Evolutionary conservation across 2,113 vertebrate species (phyloP).

Genomic region (Boulengerochromis microlepis): DNA sequence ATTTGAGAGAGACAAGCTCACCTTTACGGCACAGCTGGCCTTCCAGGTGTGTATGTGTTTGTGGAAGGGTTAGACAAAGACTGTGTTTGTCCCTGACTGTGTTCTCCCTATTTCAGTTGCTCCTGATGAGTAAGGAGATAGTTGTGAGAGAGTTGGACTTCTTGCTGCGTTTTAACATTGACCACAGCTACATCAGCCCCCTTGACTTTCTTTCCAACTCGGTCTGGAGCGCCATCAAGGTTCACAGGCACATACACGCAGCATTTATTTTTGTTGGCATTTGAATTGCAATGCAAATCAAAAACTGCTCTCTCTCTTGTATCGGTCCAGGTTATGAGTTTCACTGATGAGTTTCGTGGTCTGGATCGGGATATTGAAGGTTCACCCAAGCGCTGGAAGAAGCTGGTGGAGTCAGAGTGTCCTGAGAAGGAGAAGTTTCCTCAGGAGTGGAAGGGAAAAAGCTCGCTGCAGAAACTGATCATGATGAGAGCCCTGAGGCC

Average conservation of each 20-base stretch:
- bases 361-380: conserved; percentile 75
- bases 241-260: background rate
- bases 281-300: background rate
- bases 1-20: conserved; percentile 76
- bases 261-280: background rate
- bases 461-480: conserved; percentile 72
- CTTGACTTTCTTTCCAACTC: conserved; percentile 74
- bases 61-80: background rate
- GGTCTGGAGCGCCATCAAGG: conserved; percentile 75
- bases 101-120: conserved; percentile 53
- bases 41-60: conserved; percentile 58
- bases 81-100: background rate
- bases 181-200: conserved; percentile 70
- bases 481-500: conserved; percentile 69
- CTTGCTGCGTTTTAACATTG: conserved; percentile 74
- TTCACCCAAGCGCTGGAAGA: conserved; percentile 72
- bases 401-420: conserved; percentile 71
- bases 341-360: conserved; percentile 73
- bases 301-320: background rate
- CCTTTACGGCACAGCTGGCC: conserved; percentile 69
- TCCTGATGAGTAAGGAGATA: conserved; percentile 72
- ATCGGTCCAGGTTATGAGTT: conserved; percentile 59
- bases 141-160: conserved; percentile 73
- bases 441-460: conserved; percentile 74
- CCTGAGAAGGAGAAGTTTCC: conserved; percentile 75